These are phyloP conservation scores for Leptopterna dolabrata DNA, from an alignment of 2,888 invertebrate genomes.

Conservation along the genomic window DNA sequence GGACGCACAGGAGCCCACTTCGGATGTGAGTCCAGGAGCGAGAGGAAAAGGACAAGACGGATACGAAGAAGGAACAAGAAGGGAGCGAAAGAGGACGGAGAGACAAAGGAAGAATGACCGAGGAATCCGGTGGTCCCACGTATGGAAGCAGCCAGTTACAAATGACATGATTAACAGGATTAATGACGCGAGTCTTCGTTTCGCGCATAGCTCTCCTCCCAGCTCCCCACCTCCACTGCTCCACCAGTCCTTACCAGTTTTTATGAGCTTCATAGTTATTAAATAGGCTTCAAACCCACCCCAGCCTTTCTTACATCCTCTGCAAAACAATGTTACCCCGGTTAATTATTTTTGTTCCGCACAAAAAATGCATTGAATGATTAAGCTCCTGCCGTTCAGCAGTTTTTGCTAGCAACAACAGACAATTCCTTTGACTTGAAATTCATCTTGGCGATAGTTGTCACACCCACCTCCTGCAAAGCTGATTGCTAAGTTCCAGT, in stretches of 20 bases:
- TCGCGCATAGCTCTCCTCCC: conserved; percentile 47
- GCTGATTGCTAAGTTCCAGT: too few species aligned
- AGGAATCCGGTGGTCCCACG: conserved; percentile 48
- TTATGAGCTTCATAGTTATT: conserved; percentile 14
- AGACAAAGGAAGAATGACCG: conserved; percentile 55
- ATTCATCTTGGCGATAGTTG: neutral
- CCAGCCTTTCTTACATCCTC: neutral
- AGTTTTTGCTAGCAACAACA: neutral
- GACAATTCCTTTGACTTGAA: neutral
- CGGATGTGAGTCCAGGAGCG: neutral
- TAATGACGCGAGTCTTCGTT: conserved; percentile 44
- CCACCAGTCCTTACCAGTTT: neutral
- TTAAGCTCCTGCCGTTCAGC: neutral
- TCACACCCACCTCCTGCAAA: neutral
- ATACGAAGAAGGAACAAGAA: neutral
- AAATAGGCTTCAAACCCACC: neutral
- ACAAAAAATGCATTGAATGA: neutral
- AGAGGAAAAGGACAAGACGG: neutral
- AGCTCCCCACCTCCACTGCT: neutral
- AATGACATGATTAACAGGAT: conserved; percentile 53
- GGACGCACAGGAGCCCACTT: neutral
- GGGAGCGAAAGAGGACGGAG: neutral
- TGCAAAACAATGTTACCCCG: neutral
- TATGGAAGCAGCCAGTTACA: conserved; percentile 51
- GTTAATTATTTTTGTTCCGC: neutral